Percentiles rank a stretch among this genome's conserved stretches.
These are phyloP conservation scores for Halocynthia aurantium DNA, from an alignment of 23 tunicate species.

Conservation along the genomic window DNA sequence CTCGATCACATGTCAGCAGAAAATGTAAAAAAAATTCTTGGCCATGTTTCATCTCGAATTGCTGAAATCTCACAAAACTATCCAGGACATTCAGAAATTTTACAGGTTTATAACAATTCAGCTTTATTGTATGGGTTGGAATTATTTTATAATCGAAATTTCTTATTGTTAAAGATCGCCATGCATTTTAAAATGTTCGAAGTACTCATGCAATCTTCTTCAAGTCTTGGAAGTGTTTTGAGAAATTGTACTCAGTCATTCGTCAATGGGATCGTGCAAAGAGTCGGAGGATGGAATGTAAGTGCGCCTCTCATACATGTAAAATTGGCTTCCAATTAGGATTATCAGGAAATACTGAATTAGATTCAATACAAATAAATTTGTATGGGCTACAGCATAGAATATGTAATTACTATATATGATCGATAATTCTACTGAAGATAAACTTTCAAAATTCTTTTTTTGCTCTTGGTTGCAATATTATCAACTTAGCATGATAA, in stretches of 20 bases:
- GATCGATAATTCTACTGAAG: too few relatives aligned
- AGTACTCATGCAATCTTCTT: not conserved
- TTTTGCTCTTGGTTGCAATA: too few relatives aligned
- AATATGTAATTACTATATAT: too few relatives aligned
- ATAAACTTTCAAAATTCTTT: too few relatives aligned
- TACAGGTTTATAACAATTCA: not conserved
- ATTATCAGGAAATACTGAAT: too few relatives aligned
- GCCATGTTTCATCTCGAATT: not conserved
- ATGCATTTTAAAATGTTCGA: not conserved
- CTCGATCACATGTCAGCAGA: not conserved
- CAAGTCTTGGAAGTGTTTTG: not conserved
- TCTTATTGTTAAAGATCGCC: not conserved
- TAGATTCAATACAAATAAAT: too few relatives aligned
- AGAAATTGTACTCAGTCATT: not conserved
- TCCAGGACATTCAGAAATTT: not conserved
- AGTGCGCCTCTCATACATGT: not conserved
- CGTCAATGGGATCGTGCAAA: not conserved
- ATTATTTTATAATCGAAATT: not conserved
- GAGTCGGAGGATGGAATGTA: slow-evolving; percentile 6
- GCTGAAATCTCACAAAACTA: not conserved
- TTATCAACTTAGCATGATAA: too few relatives aligned
- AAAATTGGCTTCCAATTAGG: too few relatives aligned
- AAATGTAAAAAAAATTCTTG: not conserved
- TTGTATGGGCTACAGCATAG: too few relatives aligned
- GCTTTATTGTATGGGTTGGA: not conserved